These are phyloP conservation scores for Tetragonisca angustula DNA, from an alignment of 2,888 invertebrate genomes.

Conservation along the genomic window DNA sequence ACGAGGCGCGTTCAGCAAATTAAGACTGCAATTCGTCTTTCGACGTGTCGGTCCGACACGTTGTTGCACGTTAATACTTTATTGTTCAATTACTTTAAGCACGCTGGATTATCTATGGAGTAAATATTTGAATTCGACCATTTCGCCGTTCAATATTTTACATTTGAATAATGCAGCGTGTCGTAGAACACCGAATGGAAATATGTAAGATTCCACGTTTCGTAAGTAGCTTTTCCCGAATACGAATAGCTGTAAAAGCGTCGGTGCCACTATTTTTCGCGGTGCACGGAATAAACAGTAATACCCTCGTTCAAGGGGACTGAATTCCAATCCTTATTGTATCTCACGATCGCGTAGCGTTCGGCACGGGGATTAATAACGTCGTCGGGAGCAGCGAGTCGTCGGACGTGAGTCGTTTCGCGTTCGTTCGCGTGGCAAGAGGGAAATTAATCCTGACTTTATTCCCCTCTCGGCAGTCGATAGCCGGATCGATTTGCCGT, in stretches of 20 bases:
- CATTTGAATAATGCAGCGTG: background rate
- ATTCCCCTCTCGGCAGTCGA: slow-evolving; percentile 17
- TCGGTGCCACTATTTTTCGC: background rate
- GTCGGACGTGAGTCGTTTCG: background rate
- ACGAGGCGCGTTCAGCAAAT: too few relatives aligned
- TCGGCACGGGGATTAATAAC: slow-evolving; percentile 38
- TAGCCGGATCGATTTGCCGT: slow-evolving; percentile 2
- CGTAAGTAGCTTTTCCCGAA: slow-evolving; percentile 5
- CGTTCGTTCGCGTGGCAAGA: background rate
- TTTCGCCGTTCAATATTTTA: background rate
- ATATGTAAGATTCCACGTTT: background rate
- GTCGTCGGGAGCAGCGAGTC: slow-evolving; percentile 31
- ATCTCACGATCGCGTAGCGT: slow-evolving; percentile 17
- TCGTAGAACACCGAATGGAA: background rate
- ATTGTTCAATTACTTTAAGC: too few relatives aligned
- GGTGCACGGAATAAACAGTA: background rate
- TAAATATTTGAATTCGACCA: background rate
- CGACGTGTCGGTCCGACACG: too few relatives aligned
- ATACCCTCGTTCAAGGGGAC: background rate
- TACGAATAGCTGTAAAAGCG: background rate
- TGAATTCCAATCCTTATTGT: background rate
- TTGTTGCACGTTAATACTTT: too few relatives aligned
- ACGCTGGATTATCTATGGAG: too few relatives aligned
- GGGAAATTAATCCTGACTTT: slow-evolving; percentile 40
- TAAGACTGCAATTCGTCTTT: too few relatives aligned